Percentiles rank a stretch among this genome's conserved stretches.
These are phyloP conservation scores for Strongylocentrotus purpuratus DNA, from an alignment of 35 echinoderm and acorn worm genomes.

Conservation along the genomic window DNA sequence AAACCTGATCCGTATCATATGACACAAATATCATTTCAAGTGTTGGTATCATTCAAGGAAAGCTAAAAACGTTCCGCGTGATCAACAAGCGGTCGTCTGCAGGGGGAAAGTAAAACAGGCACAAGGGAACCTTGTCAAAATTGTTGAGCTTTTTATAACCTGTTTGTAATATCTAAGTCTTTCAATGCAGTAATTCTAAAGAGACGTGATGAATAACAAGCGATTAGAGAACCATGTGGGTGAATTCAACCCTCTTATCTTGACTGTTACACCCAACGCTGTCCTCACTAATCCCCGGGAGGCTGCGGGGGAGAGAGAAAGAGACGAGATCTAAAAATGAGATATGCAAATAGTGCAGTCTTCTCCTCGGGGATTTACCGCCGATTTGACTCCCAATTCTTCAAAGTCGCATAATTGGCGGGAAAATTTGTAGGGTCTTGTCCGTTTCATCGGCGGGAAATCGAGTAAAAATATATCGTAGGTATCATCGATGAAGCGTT, in stretches of 20 bases:
- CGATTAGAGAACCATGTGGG: not conserved
- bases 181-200: not conserved
- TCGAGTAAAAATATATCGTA: not conserved
- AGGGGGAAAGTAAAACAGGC: not conserved
- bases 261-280: not conserved
- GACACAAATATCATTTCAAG: not conserved
- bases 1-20: not conserved
- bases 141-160: not conserved
- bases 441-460: not conserved
- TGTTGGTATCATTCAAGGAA: not conserved
- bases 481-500: not conserved
- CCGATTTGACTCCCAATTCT: not conserved
- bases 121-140: not conserved
- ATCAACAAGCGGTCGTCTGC: not conserved
- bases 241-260: slow-evolving; percentile 1
- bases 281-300: not conserved
- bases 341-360: slow-evolving; percentile 17
- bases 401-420: slow-evolving; percentile 16
- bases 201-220: not conserved
- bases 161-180: not conserved
- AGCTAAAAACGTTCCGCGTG: not conserved
- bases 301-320: not conserved
- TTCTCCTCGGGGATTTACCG: not conserved
- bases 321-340: not conserved
- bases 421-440: slow-evolving; percentile 8